phyloP scores from a whole-genome alignment of 2,888 invertebrate genomes.

The Cephus rjabovi region DNA sequence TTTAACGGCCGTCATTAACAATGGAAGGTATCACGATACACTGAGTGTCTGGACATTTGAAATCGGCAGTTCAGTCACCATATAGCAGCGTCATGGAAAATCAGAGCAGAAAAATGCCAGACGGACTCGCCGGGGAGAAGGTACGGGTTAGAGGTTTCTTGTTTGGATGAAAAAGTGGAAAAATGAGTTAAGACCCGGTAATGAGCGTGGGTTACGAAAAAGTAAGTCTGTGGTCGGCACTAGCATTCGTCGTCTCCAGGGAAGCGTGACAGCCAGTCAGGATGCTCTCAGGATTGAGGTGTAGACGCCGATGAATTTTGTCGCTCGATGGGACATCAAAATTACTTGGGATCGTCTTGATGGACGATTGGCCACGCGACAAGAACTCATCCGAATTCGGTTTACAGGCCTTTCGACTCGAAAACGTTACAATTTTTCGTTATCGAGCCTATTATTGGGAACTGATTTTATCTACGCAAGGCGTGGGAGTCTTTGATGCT shows the following conservation, averaged over 20 bases:
- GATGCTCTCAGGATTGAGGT: neutral
- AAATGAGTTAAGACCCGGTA: neutral
- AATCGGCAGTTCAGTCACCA: neutral
- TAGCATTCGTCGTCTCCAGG: constrained; percentile 22
- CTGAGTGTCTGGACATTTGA: neutral
- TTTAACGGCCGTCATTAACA: neutral
- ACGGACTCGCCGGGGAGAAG: neutral
- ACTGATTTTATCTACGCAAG: neutral
- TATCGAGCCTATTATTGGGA: neutral
- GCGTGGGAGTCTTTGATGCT: neutral
- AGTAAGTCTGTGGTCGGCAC: constrained; percentile 13
- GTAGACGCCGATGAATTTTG: neutral
- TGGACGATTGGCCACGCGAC: neutral
- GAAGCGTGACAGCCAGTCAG: constrained; percentile 15
- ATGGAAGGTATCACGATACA: neutral
- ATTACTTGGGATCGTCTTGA: neutral
- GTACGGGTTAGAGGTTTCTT: neutral
- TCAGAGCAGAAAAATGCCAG: neutral
- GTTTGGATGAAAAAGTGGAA: neutral
- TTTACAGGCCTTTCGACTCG: neutral
- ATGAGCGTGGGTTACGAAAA: constrained; percentile 17
- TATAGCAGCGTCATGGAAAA: neutral
- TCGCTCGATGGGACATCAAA: neutral
- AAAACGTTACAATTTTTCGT: neutral
- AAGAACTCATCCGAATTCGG: neutral